Percentiles rank a stretch among this genome's conserved stretches.
phyloP scores from a whole-genome alignment of 92 coral and sea anemone genomes.

The Bergia puertoricense region DNA sequence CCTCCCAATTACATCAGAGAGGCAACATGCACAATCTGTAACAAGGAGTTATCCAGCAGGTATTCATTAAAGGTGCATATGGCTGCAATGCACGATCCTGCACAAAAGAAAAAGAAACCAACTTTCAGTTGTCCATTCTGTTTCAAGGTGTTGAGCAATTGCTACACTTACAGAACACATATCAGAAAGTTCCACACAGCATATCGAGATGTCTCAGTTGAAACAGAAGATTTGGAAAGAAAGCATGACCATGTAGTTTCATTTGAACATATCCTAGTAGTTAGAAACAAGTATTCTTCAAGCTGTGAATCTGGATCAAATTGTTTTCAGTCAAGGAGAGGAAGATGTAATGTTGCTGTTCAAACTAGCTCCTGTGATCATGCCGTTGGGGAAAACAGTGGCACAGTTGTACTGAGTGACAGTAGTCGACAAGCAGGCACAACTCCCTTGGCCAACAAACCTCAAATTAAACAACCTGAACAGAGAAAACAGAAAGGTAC shows the following conservation, averaged over 20 bases:
- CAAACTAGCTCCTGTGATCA: neutral
- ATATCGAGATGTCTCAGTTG: constrained; percentile 14
- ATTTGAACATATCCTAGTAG: neutral
- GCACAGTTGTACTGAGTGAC: neutral
- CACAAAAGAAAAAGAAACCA: neutral
- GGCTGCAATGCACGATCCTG: neutral
- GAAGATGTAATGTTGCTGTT: neutral
- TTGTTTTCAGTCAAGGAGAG: neutral
- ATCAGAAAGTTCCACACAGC: constrained; percentile 13
- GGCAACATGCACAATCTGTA: neutral
- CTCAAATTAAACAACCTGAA: neutral
- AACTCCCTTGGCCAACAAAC: neutral
- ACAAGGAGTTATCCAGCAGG: constrained; percentile 3
- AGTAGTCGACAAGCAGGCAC: neutral
- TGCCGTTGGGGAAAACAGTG: neutral
- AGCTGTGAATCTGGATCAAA: neutral
- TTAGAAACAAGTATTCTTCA: neutral
- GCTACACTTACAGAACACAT: constrained; percentile 5
- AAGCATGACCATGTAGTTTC: constrained; percentile 3
- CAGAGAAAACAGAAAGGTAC: neutral
- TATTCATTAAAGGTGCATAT: neutral
- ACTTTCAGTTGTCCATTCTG: constrained; percentile 7
- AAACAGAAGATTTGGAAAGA: constrained; percentile 17
- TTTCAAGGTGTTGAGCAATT: neutral
- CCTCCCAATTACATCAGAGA: neutral